Evolutionary conservation across 35 echinoderm and acorn worm genomes (phyloP).

Genomic region (Apostichopus californicus): DNA sequence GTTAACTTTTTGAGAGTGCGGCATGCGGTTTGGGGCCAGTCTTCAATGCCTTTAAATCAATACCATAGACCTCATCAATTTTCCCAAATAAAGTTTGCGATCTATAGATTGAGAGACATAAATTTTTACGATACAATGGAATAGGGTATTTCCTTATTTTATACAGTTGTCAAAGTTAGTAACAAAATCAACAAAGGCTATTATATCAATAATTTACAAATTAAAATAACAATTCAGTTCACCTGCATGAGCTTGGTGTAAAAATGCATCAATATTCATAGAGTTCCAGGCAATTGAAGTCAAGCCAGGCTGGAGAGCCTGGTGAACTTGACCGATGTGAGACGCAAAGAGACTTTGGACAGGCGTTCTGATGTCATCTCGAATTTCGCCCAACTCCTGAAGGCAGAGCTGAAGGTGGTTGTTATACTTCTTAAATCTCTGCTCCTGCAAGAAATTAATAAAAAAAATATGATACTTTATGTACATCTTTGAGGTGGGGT

Average conservation of each 20-base stretch:
- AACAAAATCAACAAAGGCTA: no score
- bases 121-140: neutral
- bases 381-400: conserved; percentile 74
- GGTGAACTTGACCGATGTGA: conserved; percentile 73
- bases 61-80: no score
- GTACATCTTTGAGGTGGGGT: no score
- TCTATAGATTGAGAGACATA: no score
- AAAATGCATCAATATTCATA: conserved; percentile 99
- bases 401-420: conserved; percentile 93
- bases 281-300: conserved; percentile 93
- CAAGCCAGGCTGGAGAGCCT: conserved; percentile 87
- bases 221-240: no score
- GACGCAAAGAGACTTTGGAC: conserved; percentile 76
- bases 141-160: neutral
- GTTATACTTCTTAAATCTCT: conserved; percentile 96
- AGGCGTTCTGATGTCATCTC: conserved; percentile 64
- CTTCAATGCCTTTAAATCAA: no score
- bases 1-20: no score
- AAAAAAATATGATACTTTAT: neutral
- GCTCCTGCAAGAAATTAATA: conserved; percentile 70
- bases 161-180: neutral
- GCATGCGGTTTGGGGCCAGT: no score
- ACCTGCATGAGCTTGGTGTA: conserved; percentile 96
- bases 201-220: no score
- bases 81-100: no score